A percentile compares a stretch with the other conserved stretches of the same genome.
phyloP scores from a whole-genome alignment of 2,113 vertebrate genomes.

The Limanda limanda region DNA sequence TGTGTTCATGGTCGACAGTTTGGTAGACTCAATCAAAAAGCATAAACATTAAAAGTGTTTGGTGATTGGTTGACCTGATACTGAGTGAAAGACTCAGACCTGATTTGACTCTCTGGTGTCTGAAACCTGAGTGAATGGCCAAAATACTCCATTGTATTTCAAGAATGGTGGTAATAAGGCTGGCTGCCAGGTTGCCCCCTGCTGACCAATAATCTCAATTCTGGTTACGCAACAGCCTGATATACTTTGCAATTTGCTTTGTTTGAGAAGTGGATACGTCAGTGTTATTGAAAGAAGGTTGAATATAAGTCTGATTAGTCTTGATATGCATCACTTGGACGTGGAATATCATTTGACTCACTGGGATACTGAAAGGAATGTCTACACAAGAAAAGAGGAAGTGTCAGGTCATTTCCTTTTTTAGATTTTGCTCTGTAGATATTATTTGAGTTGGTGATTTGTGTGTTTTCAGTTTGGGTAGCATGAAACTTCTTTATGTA shows the following conservation, averaged over 20 bases:
- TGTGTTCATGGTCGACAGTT: too few relatives aligned
- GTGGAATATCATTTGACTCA: slow-evolving; percentile 22
- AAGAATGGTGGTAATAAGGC: slow-evolving; percentile 23
- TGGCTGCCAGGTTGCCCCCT: slow-evolving; percentile 58
- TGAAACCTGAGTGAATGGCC: neutral
- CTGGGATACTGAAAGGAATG: neutral
- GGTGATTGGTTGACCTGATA: slow-evolving; percentile 39
- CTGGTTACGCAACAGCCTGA: slow-evolving; percentile 33
- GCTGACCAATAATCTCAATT: slow-evolving; percentile 47
- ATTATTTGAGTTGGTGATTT: too few relatives aligned
- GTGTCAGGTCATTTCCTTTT: too few relatives aligned
- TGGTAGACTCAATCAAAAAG: neutral
- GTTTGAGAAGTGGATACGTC: slow-evolving; percentile 52
- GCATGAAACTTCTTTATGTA: too few relatives aligned
- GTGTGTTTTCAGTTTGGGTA: too few relatives aligned
- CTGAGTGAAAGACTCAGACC: slow-evolving; percentile 45
- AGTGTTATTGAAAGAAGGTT: slow-evolving; percentile 46
- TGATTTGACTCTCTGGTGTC: slow-evolving; percentile 10
- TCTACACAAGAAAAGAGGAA: neutral
- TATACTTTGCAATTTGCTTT: slow-evolving; percentile 40
- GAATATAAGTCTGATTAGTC: slow-evolving; percentile 62
- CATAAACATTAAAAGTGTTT: neutral
- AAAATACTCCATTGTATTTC: slow-evolving; percentile 48
- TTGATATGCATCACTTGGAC: slow-evolving; percentile 41
- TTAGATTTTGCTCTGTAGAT: too few relatives aligned